Evolutionary conservation across 1,140 invertebrate species (phyloP).

Genomic region (Dreissena rostriformis): DNA sequence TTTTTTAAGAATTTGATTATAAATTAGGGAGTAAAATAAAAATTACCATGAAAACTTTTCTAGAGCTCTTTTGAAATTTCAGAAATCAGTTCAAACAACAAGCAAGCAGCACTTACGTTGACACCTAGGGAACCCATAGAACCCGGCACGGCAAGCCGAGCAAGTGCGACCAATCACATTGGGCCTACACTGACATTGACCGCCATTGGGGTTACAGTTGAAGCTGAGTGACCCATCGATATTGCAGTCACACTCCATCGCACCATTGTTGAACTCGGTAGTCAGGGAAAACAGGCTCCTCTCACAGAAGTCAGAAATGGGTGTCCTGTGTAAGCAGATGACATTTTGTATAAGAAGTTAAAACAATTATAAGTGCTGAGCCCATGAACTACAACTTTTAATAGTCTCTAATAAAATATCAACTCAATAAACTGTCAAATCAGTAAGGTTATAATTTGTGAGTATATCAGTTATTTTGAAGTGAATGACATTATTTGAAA

Average conservation of each 20-base stretch:
- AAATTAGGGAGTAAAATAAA: no score
- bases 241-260: slow-evolving; percentile 94
- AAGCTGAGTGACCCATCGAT: slow-evolving; percentile 94
- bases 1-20: no score
- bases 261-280: slow-evolving; percentile 96
- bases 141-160: slow-evolving; percentile 94
- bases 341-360: no score
- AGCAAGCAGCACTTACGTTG: slow-evolving; percentile 80
- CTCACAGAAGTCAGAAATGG: slow-evolving; percentile 66
- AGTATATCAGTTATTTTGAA: no score
- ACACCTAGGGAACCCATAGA: slow-evolving; percentile 97
- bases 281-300: slow-evolving; percentile 95
- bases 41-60: no score
- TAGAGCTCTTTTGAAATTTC: no score
- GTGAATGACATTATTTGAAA: no score
- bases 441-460: no score
- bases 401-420: not conserved
- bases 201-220: slow-evolving; percentile 93
- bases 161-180: slow-evolving; percentile 97
- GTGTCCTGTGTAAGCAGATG: slow-evolving; percentile 10
- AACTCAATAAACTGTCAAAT: no score
- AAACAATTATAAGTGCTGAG: no score
- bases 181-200: slow-evolving; percentile 96
- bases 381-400: not conserved
- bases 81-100: not conserved